Evolutionary conservation across 2,113 vertebrate species (phyloP), one percentile per base, ranked within the genome.

Genomic region (Pseudorectes ferrugineus): DNA sequence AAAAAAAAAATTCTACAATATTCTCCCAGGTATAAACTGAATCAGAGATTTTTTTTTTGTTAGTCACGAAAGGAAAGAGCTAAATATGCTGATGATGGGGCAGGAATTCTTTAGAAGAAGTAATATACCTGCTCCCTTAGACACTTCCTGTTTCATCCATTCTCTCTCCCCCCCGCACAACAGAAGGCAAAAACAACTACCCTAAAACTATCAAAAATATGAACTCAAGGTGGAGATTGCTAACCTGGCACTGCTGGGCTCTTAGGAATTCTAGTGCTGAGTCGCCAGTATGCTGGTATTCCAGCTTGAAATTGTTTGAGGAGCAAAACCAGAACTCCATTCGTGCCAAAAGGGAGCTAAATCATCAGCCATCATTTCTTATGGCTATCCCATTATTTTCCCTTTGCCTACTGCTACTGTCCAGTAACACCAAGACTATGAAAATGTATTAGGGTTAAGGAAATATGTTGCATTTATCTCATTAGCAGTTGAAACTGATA

Each of bases 151-250:
- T 70, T 89, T 71, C 19, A 40, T 42, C 12, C 12, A 18, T 71
- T 83, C n/a, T n/a, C n/a, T 3, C 0, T 2, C 2, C 5, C 14
- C 2, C 1, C 4, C 11, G n/a, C n/a, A 7, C 6, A 66, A 22
- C 26, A 16, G 25, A 79, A 26, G 52, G 12, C n/a, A n/a, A 72
- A 51, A 89, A 26, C 13, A 31, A 4, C 22, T 29, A 15, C 57
- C 28, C 57, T 43, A 31, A 65, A 88, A 36, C 42, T 46, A 7
- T 28, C 8, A 1, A 6, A 12, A 49, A n/a, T 25, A 33, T 3
- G 21, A 63, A 33, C 16, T 72, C 29, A 20, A 48, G 73, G 16
- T 63, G 49, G 29, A 62, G 65, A 59, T 40, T 29, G 10, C 19
- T 48, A 25, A 63, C 35, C n/a, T 83, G 70, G 28, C 5, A 17